Conservation (phyloP, 1,140 invertebrate genomes). For the Eueides isabella region DNA sequence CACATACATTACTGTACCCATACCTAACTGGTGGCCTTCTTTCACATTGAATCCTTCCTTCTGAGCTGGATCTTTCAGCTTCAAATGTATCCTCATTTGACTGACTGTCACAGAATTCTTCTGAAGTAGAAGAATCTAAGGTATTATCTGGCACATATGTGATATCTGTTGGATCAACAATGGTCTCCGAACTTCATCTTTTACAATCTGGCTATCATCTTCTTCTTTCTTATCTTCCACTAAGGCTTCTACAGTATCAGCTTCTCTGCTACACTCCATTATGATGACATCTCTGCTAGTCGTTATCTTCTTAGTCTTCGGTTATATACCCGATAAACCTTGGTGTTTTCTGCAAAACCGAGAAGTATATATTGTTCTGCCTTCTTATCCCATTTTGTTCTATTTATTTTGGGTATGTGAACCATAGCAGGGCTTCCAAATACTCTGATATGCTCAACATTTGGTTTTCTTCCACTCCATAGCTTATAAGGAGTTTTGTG, state of each 20-base stretch:
- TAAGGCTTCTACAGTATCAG: constrained; percentile 22
- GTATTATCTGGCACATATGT: constrained; percentile 1
- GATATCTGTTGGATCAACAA: constrained; percentile 3
- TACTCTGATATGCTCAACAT: constrained; percentile 54
- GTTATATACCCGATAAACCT: constrained; percentile 49
- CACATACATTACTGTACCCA: constrained; percentile 28
- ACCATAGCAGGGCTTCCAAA: constrained; percentile 53
- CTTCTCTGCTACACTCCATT: constrained; percentile 18
- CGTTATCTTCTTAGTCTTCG: constrained; percentile 45
- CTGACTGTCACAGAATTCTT: neutral
- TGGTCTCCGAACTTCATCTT: constrained; percentile 4
- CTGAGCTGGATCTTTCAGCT: constrained; percentile 3
- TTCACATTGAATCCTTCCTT: too few species aligned
- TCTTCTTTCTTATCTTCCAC: constrained; percentile 16
- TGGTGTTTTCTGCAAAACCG: constrained; percentile 51
- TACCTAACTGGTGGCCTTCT: constrained; percentile 32
- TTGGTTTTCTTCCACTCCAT: constrained; percentile 47
- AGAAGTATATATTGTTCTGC: constrained; percentile 51
- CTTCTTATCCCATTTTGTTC: constrained; percentile 54
- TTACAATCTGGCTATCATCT: neutral
- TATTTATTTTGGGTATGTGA: constrained; percentile 47
- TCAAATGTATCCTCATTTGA: neutral
- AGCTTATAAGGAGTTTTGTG: constrained; percentile 36
- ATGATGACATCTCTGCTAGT: constrained; percentile 53
- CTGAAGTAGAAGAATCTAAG: too few species aligned